Base-by-base conservation (phyloP, 2,797 vertebrate genomes). In the Aeoliscus strigatus region DNA sequence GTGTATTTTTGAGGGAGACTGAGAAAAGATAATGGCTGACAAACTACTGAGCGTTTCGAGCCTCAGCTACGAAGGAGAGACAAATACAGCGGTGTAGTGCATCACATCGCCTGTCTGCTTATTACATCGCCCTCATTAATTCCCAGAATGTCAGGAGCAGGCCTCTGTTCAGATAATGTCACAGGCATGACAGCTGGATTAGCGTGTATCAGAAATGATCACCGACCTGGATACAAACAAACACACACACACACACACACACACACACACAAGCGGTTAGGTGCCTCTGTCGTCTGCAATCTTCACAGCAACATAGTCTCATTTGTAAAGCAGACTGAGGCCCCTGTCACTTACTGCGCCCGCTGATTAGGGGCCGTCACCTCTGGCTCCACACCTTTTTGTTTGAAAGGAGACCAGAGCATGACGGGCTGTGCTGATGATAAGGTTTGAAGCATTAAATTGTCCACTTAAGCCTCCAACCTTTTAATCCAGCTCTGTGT, bases 141-240 rank as follows among this genome's bases (percentile, higher is more conserved):
- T 70, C 64, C 45, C 33, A 40, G 70, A 60, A 75, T 69, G 79
- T 70, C 33, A 17, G 66, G 52, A 67, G 73, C 60, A 60, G 60
- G 46, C 72, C 70, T 57, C 38, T 34, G 49, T 51, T 75, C 62
- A 70, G 77, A 81, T 75, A 62, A 67, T 66, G 76, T 83, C 77
- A 72, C 51, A 41, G 71, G 50, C 61, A 39, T 75, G 71, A 77
- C 73, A 70, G 59, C 66, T 56, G 82, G 71, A 84, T 83, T 77
- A 80, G 68, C 2, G 62, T 70, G 82, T 81, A 84, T 85, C 82
- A 65, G 70, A 60, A 78, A 63, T 26, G 47, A 75, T 82, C 83
- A 65, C 49, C 40, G 34, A 74, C 53, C 50, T 24, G 16, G 41
- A 62, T 41, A 45, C 48, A 39, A 9, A 35, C 48, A 53, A 29